phyloP scores from a whole-genome alignment of 2,113 vertebrate species.

The Marmota flaviventris region DNA sequence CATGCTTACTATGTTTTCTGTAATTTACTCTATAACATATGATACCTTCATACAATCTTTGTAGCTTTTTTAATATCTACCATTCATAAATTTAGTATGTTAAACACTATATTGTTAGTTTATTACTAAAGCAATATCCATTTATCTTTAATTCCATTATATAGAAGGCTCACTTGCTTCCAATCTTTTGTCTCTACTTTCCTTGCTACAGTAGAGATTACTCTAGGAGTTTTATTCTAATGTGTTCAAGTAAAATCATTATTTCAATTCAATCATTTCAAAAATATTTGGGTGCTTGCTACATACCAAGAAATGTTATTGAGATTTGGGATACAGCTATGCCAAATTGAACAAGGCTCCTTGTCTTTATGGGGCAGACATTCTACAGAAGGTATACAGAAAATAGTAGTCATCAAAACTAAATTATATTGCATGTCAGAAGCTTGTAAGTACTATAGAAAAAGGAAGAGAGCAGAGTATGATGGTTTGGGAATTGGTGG shows the following conservation, averaged over 20 bases:
- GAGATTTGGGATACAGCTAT: neutral
- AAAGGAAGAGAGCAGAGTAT: neutral
- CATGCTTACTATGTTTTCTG: neutral
- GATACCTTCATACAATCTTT: neutral
- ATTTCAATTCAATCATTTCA: neutral
- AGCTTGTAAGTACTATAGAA: neutral
- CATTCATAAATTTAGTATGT: neutral
- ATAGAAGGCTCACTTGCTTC: neutral
- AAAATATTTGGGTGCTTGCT: neutral
- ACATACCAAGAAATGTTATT: neutral
- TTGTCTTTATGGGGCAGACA: neutral
- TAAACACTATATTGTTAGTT: neutral
- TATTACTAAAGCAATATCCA: neutral
- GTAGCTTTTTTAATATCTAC: neutral
- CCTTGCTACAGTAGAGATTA: too few relatives aligned
- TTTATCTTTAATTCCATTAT: neutral
- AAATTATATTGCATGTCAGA: neutral
- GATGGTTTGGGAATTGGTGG: neutral
- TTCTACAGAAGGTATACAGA: neutral
- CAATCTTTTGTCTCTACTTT: too few relatives aligned
- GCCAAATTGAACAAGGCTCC: neutral
- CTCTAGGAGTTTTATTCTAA: neutral
- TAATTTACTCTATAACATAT: neutral
- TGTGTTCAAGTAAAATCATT: neutral
- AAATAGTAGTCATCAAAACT: neutral